phyloP scores from a whole-genome alignment of 2,888 invertebrate species.

The Listrodromus nycthemerus region DNA sequence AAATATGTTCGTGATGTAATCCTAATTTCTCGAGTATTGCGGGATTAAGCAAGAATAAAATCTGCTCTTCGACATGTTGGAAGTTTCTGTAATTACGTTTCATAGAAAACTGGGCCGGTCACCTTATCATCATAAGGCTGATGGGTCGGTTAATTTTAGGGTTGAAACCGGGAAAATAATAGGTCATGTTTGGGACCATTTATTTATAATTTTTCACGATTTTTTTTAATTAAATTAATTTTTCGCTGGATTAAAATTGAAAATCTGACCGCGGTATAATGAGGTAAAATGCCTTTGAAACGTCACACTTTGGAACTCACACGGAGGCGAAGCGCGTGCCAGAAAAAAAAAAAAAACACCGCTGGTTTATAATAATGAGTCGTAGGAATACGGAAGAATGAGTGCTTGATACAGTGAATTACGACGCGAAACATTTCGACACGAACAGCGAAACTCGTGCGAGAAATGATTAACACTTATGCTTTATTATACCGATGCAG shows the following conservation, averaged over 20 bases:
- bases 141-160: background rate
- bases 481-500: conserved; percentile 69
- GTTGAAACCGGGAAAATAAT: background rate
- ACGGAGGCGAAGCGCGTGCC: too few species aligned
- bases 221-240: background rate
- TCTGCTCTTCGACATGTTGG: too few species aligned
- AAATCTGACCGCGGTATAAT: too few species aligned
- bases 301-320: too few species aligned
- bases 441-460: conserved; percentile 27
- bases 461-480: conserved; percentile 55
- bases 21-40: background rate
- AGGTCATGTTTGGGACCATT: background rate
- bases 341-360: too few species aligned
- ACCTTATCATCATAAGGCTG: too few species aligned
- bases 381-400: background rate
- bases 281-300: too few species aligned
- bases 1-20: too few species aligned
- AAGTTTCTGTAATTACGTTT: too few species aligned
- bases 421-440: conserved; percentile 16
- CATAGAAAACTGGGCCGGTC: too few species aligned
- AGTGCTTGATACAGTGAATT: background rate
- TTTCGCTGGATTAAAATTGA: too few species aligned
- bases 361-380: background rate
- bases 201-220: background rate
- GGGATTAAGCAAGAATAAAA: too few species aligned